Base-by-base conservation (phyloP, 1,140 invertebrate genomes). In the Drosophila micromelanica region DNA sequence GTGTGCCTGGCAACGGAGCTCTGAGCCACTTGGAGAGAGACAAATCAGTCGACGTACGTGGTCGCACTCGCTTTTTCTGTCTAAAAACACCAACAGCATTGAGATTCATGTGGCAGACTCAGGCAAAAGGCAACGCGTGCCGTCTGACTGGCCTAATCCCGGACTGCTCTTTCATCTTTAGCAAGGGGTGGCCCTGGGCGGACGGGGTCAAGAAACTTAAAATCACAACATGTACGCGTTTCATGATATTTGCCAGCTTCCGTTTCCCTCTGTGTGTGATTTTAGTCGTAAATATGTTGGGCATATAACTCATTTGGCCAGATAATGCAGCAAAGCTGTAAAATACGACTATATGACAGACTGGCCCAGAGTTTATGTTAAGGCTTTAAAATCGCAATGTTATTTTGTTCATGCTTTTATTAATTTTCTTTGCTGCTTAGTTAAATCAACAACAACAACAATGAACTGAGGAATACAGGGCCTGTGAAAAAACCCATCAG, bases 81-180 rank as follows among this genome's bases (percentile, higher is more conserved):
- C 20, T 23, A 23, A 1, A 46, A 73, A 59, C 74, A n/a, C n/a
- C n/a, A 69, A 72, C 74, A 78, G 62, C 82, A 86, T 86, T 86
- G 81, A 82, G 82, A 86, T 86, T 86, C 81, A 87, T 87, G 81
- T 77, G 75, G 75, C 75, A 70, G 46, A 68, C 54, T 73, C 27
- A 45, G 54, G 51, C 62, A 43, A 52, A 52, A 68, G 60, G 35
- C 51, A 80, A 15, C 52, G 81, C 80, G 80, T 85, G 80, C 76
- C 60, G 48, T 64, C 51, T 55, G 51, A 37, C 51, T 73, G 48
- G 74, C 67, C 74, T 54, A 38, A 59, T 62, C 57, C 54, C 61
- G 35, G 30, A 12, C 15, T 23, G 55, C 52, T 57, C 48, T 71
- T 57, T 62, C 55, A 52, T 59, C 67, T 70, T 15, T 12, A 32